These are phyloP conservation scores for Omphaloscelis lunosa DNA, from an alignment of 2,888 invertebrate species.

Conservation along the genomic window DNA sequence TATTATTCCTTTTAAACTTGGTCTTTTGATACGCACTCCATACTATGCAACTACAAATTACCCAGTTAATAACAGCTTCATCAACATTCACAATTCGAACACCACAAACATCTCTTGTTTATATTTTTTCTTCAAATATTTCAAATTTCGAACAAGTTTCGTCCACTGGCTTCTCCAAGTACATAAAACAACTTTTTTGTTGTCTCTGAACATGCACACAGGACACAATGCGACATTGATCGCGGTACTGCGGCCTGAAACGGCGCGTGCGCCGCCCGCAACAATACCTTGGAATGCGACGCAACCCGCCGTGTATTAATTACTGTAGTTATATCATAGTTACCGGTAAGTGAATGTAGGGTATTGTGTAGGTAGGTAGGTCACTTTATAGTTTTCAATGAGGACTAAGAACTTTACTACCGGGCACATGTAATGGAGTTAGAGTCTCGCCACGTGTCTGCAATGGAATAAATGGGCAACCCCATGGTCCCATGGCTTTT, in stretches of 20 bases:
- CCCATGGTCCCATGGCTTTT: too few species aligned
- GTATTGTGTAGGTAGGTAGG: conserved; percentile 24
- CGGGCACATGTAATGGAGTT: too few species aligned
- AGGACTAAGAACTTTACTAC: not conserved
- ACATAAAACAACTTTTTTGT: conserved; percentile 47
- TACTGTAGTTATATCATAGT: conserved; percentile 62
- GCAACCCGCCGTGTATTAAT: conserved; percentile 68
- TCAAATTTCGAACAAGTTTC: conserved; percentile 34
- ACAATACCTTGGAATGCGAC: conserved; percentile 79
- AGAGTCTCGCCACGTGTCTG: too few species aligned
- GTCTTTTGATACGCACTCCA: conserved; percentile 4
- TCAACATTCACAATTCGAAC: conserved; percentile 3
- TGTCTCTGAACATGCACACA: conserved; percentile 34
- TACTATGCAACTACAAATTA: conserved; percentile 10
- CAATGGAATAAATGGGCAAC: too few species aligned
- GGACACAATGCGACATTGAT: conserved; percentile 59
- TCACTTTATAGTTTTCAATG: not conserved
- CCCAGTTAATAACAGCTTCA: too few species aligned
- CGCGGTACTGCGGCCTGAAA: conserved; percentile 52
- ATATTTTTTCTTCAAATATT: conserved; percentile 47
- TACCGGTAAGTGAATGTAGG: conserved; percentile 57
- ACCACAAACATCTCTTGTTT: conserved; percentile 40
- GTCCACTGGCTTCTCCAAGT: conserved; percentile 23
- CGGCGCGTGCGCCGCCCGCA: conserved; percentile 64
- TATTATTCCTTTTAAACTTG: not conserved